Conservation (phyloP, 2,888 invertebrate genomes). For the Sisyra nigra region DNA sequence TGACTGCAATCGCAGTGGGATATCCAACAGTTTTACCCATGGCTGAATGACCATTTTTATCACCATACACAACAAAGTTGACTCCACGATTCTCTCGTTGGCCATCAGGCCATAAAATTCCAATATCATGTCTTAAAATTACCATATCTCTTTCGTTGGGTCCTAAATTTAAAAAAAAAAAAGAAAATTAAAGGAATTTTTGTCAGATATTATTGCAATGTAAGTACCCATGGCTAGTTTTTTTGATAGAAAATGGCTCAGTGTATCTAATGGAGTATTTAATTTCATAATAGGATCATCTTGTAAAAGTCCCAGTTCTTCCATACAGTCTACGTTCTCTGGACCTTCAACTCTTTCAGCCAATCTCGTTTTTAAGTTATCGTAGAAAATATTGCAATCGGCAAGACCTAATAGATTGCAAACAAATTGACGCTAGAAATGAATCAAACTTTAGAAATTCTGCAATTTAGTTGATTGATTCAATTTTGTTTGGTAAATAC, state of each 20-base stretch:
- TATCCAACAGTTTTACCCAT: conserved; percentile 92
- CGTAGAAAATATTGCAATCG: conserved; percentile 78
- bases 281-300: conserved; percentile 69
- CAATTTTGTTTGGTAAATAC: conserved; percentile 7
- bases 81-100: conserved; percentile 65
- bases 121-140: conserved; percentile 83
- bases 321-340: conserved; percentile 58
- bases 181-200: neutral
- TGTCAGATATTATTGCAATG: neutral
- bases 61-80: conserved; percentile 83
- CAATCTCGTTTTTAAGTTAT: conserved; percentile 75
- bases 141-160: conserved; percentile 83
- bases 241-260: conserved; percentile 76
- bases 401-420: conserved; percentile 72
- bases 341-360: conserved; percentile 59
- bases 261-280: conserved; percentile 79
- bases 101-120: conserved; percentile 82
- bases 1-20: conserved; percentile 89
- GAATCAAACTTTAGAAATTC: conserved; percentile 1
- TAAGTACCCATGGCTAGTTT: conserved; percentile 58
- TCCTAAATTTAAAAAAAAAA: conserved; percentile 27
- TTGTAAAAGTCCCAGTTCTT: conserved; percentile 74
- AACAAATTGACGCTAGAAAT: conserved; percentile 58
- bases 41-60: conserved; percentile 67
- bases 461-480: too few relatives aligned